Evolutionary conservation across 2,888 invertebrate species (phyloP).

Genomic region (Nephrotoma flavescens): DNA sequence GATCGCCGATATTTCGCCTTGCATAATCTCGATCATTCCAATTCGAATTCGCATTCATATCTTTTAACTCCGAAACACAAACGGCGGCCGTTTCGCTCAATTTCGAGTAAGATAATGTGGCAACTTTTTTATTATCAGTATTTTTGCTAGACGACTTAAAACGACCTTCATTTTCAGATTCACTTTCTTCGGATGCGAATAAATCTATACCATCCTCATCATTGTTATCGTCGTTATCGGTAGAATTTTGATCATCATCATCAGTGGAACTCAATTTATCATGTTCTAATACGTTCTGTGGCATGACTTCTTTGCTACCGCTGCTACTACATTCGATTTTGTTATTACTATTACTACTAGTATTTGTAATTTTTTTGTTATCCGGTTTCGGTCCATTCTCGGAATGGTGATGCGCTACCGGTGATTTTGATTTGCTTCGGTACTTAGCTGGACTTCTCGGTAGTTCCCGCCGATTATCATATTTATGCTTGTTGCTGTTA

Average conservation of each 20-base stretch:
- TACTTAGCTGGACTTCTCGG: neutral
- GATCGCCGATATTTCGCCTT: constrained; percentile 3
- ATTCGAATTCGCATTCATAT: constrained; percentile 9
- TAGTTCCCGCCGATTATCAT: neutral
- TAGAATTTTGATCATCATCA: constrained; percentile 9
- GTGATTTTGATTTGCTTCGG: neutral
- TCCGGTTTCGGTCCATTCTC: neutral
- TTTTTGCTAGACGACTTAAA: constrained; percentile 14
- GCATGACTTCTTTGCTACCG: neutral
- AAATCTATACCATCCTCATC: constrained; percentile 16
- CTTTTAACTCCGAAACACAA: constrained; percentile 11
- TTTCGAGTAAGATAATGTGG: constrained; percentile 14
- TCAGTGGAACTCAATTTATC: constrained; percentile 8
- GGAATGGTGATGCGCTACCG: neutral
- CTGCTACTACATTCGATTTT: neutral
- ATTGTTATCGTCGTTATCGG: constrained; percentile 11
- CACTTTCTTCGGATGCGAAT: constrained; percentile 17
- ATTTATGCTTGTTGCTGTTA: neutral
- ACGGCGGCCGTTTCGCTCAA: constrained; percentile 11
- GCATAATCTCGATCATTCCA: constrained; percentile 6
- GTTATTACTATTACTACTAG: neutral
- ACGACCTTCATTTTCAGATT: constrained; percentile 17
- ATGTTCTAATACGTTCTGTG: constrained; percentile 9
- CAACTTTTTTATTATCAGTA: constrained; percentile 11
- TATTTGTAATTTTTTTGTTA: neutral